phyloP scores from a whole-genome alignment of 2,797 vertebrate genomes.

The Heterohyrax brucei region DNA sequence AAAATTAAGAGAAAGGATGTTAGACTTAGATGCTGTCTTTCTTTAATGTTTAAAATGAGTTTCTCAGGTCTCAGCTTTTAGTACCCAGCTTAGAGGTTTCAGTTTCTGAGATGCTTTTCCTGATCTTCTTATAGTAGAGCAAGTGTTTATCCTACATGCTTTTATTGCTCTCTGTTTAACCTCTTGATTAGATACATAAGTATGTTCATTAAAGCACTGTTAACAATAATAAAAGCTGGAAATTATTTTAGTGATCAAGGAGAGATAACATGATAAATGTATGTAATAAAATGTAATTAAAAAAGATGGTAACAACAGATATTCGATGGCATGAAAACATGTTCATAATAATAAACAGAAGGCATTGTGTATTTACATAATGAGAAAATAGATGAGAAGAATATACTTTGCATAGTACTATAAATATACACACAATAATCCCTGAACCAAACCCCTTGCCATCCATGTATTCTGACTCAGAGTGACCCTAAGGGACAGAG shows the following conservation, averaged over 20 bases:
- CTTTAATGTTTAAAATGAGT: neutral
- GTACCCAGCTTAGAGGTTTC: neutral
- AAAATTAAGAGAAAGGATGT: conserved; percentile 23
- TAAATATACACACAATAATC: neutral
- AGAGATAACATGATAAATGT: neutral
- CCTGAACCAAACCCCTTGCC: no score
- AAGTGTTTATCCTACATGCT: neutral
- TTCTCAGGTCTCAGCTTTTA: neutral
- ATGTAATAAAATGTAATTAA: neutral
- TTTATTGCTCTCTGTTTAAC: neutral
- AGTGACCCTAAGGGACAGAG: no score
- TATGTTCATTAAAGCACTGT: neutral
- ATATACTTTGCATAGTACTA: neutral
- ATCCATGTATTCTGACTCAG: no score
- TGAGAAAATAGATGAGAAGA: neutral
- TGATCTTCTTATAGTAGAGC: neutral
- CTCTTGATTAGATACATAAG: neutral
- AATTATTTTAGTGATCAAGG: neutral
- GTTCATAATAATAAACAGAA: conserved; percentile 9
- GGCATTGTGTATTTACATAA: conserved; percentile 10
- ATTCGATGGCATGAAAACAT: neutral
- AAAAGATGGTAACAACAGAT: neutral
- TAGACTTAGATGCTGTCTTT: neutral
- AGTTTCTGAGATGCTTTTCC: neutral
- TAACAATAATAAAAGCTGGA: neutral